Evolutionary conservation across 2,888 invertebrate genomes (phyloP).

Genomic region (Pemphredon lugubris): DNA sequence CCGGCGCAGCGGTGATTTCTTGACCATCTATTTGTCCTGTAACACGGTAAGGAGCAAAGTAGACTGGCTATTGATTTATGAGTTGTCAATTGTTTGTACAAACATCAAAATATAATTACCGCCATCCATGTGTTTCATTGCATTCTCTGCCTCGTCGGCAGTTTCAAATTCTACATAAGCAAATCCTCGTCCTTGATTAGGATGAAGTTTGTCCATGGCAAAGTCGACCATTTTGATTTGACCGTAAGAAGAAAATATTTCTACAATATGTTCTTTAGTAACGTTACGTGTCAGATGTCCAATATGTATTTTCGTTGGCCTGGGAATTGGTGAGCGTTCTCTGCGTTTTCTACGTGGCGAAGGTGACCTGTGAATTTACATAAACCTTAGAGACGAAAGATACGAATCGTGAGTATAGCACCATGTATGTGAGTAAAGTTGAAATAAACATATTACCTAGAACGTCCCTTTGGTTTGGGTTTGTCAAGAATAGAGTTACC

Average conservation of each 20-base stretch:
- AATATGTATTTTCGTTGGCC: constrained; percentile 96
- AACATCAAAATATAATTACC: constrained; percentile 82
- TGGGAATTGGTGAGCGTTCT: constrained; percentile 93
- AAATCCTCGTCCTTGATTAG: constrained; percentile 94
- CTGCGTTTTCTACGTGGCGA: constrained; percentile 87
- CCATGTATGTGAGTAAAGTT: no score
- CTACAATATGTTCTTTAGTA: constrained; percentile 92
- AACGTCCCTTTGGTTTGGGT: constrained; percentile 79
- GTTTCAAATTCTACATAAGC: constrained; percentile 97
- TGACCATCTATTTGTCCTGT: constrained; percentile 96
- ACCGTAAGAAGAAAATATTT: constrained; percentile 95
- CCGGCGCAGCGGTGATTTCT: constrained; percentile 97
- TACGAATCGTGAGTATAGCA: no score
- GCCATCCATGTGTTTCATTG: constrained; percentile 99
- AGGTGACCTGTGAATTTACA: constrained; percentile 83
- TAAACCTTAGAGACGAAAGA: no score
- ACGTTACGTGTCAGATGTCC: constrained; percentile 96
- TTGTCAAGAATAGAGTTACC: constrained; percentile 76
- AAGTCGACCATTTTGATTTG: constrained; percentile 94
- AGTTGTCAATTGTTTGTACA: neutral
- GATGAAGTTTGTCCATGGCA: constrained; percentile 93
- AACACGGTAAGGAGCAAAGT: constrained; percentile 32
- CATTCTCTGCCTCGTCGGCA: constrained; percentile 98
- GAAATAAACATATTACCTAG: constrained; percentile 42
- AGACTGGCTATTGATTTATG: no score